These are phyloP conservation scores for Ispidina picta DNA, from an alignment of 2,797 vertebrate species.

Conservation along the genomic window DNA sequence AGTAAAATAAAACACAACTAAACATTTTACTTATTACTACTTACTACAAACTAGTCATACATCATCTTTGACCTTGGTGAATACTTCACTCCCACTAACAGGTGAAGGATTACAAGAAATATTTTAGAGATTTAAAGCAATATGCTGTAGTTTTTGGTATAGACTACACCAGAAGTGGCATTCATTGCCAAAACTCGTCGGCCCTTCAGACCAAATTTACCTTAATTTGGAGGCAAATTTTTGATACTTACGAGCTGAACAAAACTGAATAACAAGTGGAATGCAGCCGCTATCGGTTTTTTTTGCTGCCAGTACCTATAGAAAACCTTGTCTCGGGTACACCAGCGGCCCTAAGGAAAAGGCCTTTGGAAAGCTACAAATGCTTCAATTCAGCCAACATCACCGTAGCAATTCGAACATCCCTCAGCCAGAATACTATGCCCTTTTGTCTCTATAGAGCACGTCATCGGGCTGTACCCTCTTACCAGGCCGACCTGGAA, in stretches of 20 bases:
- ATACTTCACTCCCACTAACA: background rate
- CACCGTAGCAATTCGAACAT: rapidly evolving
- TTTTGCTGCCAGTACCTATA: background rate
- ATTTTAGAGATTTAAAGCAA: background rate
- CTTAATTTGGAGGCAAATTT: background rate
- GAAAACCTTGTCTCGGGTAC: background rate
- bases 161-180: background rate
- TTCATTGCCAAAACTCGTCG: background rate
- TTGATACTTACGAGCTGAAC: background rate
- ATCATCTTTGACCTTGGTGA: background rate
- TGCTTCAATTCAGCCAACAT: rapidly evolving
- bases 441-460: background rate
- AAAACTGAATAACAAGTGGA: background rate
- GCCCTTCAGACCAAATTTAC: background rate
- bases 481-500: background rate
- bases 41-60: background rate
- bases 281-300: background rate
- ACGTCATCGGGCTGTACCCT: background rate
- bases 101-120: background rate
- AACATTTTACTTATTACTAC: background rate
- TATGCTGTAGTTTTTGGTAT: rapidly evolving
- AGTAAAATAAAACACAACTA: background rate
- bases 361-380: background rate
- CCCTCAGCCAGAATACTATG: rapidly evolving
- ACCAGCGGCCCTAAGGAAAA: background rate